Evolutionary conservation across 1,140 invertebrate genomes (phyloP), one percentile per base, ranked within the genome.

Genomic region (Aphidius ervi): DNA sequence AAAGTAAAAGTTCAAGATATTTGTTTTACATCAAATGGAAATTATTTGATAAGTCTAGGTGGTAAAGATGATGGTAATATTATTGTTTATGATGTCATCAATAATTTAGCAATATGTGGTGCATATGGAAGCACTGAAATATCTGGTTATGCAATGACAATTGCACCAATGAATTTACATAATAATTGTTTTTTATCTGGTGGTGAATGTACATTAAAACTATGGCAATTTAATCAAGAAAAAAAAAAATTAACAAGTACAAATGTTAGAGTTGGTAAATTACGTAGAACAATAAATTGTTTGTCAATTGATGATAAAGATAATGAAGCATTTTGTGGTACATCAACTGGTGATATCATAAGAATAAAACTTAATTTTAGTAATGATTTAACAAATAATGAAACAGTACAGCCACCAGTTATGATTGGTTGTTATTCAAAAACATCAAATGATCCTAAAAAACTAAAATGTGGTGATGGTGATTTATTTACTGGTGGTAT

Each of bases 11-110:
- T 96, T 0, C 88, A 95, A 79, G 85, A 89, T 8, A 78, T 96
- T 9, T 82, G 84, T 10, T 95, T 97, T 73, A 91, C 93, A 1
- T 82, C 84, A 37, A 86, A 92, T 73, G 91, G 92, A 62, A 83
- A 83, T 48, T 95, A 88, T 74, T 79, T 95, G 55, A 85, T 94
- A 43, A 93, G 91, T 4, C 81, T 96, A 42, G 94, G 94, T 10
- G 94, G 94, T 1, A 84, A 86, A 64, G 94, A 97, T 75, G 94
- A 94, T 76, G 90, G 92, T 31, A 87, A 87, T 67, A 85, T 93
- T 39, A 83, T 92, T 40, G 82, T 92, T 6, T 93, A 86, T 82
- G 85, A 92, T 69, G 84, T 91, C 68, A 79, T 41, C n/a, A 81
- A 80, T 3, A 83, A 81, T 64, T 83, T 82, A 59, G 82, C 87